Evolutionary conservation across 2,113 vertebrate genomes (phyloP), one percentile per base, ranked within the genome.

Genomic region (Donacobius atricapilla): DNA sequence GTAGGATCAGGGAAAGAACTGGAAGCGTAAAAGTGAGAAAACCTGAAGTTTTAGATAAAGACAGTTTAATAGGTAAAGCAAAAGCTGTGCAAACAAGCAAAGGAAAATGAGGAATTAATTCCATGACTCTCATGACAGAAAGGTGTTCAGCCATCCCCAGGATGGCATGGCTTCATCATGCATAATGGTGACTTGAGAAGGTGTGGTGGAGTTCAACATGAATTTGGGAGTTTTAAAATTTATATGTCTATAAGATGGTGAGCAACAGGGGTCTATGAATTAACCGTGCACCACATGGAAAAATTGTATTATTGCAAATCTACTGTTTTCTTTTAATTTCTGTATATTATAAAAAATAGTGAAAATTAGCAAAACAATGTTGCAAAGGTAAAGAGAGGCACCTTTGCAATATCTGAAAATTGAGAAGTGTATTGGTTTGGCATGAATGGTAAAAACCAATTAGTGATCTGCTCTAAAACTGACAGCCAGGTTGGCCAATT

Each of bases 381-480:
- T 80, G 9, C 12, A 65, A 13, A 9, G 15, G 22, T 23, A 73
- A 83, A 86, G 1, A 37, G 58, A 81, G 40, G 4, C 5, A 35
- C 5, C 3, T 79, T 61, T 0, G 0, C 2, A 40, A 30, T 9
- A 48, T 25, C 5, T 61, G 16, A 79, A n/a, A n/a, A n/a, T n/a
- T n/a, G n/a, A n/a, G n/a, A n/a, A n/a, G n/a, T n/a, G n/a, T n/a
- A n/a, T n/a, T n/a, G n/a, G n/a, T n/a, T n/a, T n/a, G n/a, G n/a
- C n/a, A n/a, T n/a, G n/a, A n/a, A n/a, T n/a, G n/a, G n/a, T n/a
- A n/a, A n/a, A n/a, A n/a, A n/a, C n/a, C n/a, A n/a, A n/a, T n/a
- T n/a, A n/a, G n/a, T n/a, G n/a, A n/a, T n/a, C n/a, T n/a, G n/a
- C n/a, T n/a, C n/a, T n/a, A n/a, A n/a, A n/a, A n/a, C n/a, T n/a